phyloP scores from a whole-genome alignment of 2,113 vertebrate species.

The Gallinago paraguaiae region DNA sequence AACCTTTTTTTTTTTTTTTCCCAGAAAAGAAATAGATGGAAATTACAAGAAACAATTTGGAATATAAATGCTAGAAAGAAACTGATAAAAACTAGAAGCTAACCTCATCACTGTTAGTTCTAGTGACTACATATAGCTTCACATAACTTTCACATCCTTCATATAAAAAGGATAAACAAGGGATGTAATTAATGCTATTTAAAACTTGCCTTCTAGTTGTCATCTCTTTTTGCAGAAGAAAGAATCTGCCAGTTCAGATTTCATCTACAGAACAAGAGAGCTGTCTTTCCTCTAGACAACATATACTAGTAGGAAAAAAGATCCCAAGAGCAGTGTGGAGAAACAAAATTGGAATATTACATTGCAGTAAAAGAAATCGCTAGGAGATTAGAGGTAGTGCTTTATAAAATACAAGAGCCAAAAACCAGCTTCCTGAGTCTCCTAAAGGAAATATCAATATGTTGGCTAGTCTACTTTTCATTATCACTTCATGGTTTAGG shows the following conservation, averaged over 20 bases:
- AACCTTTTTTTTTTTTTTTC: neutral
- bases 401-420: slow-evolving; percentile 31
- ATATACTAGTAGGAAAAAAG: neutral
- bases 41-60: neutral
- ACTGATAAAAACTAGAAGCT: neutral
- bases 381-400: slow-evolving; percentile 3
- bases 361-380: neutral
- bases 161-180: neutral
- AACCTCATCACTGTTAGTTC: neutral
- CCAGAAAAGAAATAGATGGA: neutral
- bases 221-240: neutral
- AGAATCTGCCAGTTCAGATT: neutral
- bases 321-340: neutral
- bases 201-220: neutral
- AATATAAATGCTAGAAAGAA: neutral
- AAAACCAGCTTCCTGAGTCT: neutral
- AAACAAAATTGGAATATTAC: slow-evolving; percentile 30
- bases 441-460: slow-evolving; percentile 31
- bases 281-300: neutral
- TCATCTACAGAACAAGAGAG: neutral
- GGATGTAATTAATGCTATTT: neutral
- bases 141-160: neutral
- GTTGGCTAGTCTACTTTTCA: slow-evolving; percentile 27
- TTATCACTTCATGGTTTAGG: slow-evolving; percentile 36
- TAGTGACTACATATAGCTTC: neutral